These are phyloP conservation scores for Oligia fasciuncula DNA, from an alignment of 2,888 invertebrate species.

Conservation along the genomic window DNA sequence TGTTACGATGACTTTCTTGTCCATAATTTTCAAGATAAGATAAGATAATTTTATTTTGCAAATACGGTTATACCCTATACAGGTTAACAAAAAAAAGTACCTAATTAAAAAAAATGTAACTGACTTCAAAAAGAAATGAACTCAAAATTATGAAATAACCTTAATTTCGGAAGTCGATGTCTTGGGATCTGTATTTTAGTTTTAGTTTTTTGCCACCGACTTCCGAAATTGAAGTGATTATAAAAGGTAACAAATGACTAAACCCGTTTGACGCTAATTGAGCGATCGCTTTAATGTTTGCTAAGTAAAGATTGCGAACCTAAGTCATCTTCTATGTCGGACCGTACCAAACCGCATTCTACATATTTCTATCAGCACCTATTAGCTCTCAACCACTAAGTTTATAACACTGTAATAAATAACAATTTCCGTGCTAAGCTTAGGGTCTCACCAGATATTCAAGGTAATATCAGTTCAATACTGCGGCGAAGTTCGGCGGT, in stretches of 20 bases:
- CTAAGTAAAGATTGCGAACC: neutral
- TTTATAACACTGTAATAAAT: slow-evolving; percentile 48
- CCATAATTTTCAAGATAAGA: neutral
- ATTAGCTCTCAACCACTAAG: slow-evolving; percentile 36
- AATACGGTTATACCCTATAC: no score
- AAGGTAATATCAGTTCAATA: slow-evolving; percentile 58
- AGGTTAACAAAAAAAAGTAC: no score
- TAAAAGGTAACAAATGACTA: neutral
- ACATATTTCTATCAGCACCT: slow-evolving; percentile 18
- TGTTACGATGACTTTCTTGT: neutral
- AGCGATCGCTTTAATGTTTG: neutral
- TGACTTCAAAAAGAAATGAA: no score
- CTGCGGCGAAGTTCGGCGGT: slow-evolving; percentile 45
- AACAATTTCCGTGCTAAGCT: slow-evolving; percentile 37
- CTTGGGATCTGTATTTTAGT: no score
- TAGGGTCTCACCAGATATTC: slow-evolving; percentile 42
- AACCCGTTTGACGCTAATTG: no score
- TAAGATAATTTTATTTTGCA: no score
- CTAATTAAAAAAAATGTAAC: no score
- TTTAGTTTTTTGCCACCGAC: no score
- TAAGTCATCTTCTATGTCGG: neutral
- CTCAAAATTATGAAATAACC: no score
- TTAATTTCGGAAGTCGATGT: no score
- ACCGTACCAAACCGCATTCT: neutral
- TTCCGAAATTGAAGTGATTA: neutral